Base-by-base conservation (phyloP, 2,797 vertebrate genomes). In the Protonibea diacanthus region DNA sequence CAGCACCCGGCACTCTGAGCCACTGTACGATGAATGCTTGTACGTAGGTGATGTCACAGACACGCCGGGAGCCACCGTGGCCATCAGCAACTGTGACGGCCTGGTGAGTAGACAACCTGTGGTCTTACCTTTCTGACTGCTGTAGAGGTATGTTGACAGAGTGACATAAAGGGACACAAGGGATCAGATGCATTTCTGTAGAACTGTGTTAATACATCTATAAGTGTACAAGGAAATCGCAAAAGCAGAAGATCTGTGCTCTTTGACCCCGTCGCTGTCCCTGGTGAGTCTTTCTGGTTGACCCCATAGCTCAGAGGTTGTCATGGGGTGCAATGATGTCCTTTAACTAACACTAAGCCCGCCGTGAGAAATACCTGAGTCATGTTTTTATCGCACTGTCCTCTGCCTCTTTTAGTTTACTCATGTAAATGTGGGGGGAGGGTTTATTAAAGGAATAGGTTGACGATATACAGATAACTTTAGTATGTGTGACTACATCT, bases 1-100 rank as follows among this genome's bases (percentile, higher is more conserved):
- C 25, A 93, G 93, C 90, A 96, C 94, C 51, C 94, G 83, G 47
- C 94, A 85, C 66, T 74, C 96, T 53, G 97, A 99, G 90, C 96
- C 96, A 15, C 91, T 99, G 84, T 95, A 93, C 23, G 95, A 96
- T 67, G 95, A 96, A 89, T 99, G 98, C 91, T 93, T 98, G 75
- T 99, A 98, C 72, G 96, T 97, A 83, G 98, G 98, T 44, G 96
- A 98, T 86, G 94, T 99, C 92, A 95, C 96, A 0, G 97, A 96
- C 77, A 53, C 96, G 51, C 95, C 96, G 17, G 95, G 96, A 17
- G 94, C 97, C 86, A 96, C 97, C 0, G 98, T 98, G 11, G 98
- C 98, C 42, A 97, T 99, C 93, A 99, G 98, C 95, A 99, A 99
- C 93, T 99, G 97, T 8, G 97, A 99, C 67, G 98, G 98, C 82